These are phyloP conservation scores for Eolophus roseicapilla DNA, from an alignment of 2,113 vertebrate genomes.

Conservation along the genomic window DNA sequence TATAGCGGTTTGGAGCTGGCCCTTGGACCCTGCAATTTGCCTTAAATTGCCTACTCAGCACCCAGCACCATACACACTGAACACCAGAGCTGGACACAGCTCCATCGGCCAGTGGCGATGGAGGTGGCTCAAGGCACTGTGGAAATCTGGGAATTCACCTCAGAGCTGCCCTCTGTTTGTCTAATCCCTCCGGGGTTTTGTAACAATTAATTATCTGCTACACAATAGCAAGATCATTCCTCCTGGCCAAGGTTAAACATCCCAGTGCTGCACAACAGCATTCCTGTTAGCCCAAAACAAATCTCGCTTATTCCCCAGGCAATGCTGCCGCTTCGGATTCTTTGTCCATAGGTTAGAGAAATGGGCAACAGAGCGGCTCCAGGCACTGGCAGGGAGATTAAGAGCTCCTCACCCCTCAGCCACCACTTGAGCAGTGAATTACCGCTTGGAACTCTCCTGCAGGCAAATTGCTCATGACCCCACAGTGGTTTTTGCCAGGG, in stretches of 20 bases:
- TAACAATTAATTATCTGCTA: not conserved
- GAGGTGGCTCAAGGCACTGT: not conserved
- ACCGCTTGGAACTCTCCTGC: not conserved
- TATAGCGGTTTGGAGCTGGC: not conserved
- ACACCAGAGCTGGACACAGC: not conserved
- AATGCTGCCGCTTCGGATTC: not conserved
- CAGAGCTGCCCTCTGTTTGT: not conserved
- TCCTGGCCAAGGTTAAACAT: constrained; percentile 33
- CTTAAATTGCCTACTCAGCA: not conserved
- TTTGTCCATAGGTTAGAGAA: not conserved
- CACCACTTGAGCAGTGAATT: not conserved
- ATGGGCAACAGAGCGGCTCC: not conserved
- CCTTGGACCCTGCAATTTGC: not conserved
- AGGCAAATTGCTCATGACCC: not conserved
- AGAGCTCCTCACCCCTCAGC: not conserved
- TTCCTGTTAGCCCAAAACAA: not conserved
- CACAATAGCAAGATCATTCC: not conserved
- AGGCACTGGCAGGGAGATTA: not conserved
- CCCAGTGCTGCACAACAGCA: not conserved
- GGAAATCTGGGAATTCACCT: not conserved
- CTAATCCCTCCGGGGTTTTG: not conserved
- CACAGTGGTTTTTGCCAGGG: rapidly evolving
- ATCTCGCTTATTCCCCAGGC: not conserved
- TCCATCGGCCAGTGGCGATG: rapidly evolving
- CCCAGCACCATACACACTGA: not conserved